Evolutionary conservation across 2,113 vertebrate species (phyloP).

Genomic region (Pollachius pollachius): DNA sequence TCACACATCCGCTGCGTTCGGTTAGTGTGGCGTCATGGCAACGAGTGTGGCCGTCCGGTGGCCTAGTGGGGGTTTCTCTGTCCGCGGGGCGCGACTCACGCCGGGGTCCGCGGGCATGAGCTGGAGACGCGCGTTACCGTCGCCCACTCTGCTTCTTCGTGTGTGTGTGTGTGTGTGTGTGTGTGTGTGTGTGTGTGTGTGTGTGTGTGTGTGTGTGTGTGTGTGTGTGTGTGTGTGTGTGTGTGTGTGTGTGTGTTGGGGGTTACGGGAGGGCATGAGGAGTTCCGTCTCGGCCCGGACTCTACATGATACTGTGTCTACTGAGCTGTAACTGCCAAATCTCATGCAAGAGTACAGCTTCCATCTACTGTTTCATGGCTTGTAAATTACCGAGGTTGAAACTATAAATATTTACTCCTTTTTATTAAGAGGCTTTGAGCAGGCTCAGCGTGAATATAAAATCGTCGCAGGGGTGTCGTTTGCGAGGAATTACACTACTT

Average conservation of each 20-base stretch:
- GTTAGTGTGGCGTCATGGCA: conserved; percentile 46
- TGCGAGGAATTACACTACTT: conserved; percentile 81
- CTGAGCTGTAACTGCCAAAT: conserved; percentile 82
- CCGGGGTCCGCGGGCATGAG: conserved; percentile 60
- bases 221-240: no score
- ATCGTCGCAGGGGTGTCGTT: conserved; percentile 79
- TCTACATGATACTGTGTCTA: conserved; percentile 71
- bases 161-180: conserved; percentile 28
- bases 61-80: no score
- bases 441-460: conserved; percentile 90
- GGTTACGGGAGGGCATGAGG: conserved; percentile 20
- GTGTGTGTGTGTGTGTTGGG: background rate
- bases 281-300: conserved; percentile 54
- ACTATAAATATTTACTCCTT: conserved; percentile 75
- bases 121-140: conserved; percentile 57
- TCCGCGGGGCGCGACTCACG: no score
- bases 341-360: conserved; percentile 70
- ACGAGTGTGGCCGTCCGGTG: no score
- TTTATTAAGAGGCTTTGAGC: conserved; percentile 87
- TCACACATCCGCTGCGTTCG: conserved; percentile 46
- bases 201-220: no score
- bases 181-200: conserved; percentile 1
- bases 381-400: conserved; percentile 76
- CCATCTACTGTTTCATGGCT: conserved; percentile 78
- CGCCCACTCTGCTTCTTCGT: conserved; percentile 56